phyloP scores from a whole-genome alignment of 2,888 invertebrate genomes.

The Chironomus tentans region DNA sequence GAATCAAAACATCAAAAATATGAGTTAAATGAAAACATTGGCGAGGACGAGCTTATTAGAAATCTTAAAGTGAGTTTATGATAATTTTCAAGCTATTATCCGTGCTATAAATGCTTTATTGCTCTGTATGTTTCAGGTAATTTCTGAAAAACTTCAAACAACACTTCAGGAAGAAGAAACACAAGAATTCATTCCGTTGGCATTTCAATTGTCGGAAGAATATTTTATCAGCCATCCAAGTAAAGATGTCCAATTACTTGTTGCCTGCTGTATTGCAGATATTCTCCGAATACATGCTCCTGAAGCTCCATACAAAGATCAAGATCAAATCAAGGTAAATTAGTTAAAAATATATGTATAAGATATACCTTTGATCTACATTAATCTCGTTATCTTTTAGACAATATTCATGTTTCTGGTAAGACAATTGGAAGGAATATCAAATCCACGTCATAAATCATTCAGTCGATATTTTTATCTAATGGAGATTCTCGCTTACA shows the following conservation, averaged over 20 bases:
- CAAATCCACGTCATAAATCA: background rate
- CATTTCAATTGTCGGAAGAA: background rate
- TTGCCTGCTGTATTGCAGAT: constrained; percentile 16
- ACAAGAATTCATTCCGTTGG: background rate
- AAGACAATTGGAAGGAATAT: background rate
- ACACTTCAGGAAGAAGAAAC: background rate
- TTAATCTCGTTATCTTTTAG: background rate
- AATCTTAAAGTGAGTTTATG: background rate
- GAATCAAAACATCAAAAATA: constrained; percentile 1
- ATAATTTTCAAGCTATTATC: background rate
- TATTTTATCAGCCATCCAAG: background rate
- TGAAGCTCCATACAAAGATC: constrained; percentile 12
- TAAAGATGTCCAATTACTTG: constrained; percentile 5
- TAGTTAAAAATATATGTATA: too few relatives aligned
- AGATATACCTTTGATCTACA: background rate
- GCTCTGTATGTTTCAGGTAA: background rate
- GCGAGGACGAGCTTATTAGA: background rate
- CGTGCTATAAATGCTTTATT: background rate
- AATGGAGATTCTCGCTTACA: background rate
- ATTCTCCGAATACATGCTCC: background rate
- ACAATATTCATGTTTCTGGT: constrained; percentile 9
- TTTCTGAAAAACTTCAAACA: background rate
- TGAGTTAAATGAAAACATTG: background rate
- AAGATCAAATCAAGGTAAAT: constrained; percentile 3
- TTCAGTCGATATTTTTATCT: constrained; percentile 11